phyloP scores from a whole-genome alignment of 2,888 invertebrate species.

The Villa cingulata region DNA sequence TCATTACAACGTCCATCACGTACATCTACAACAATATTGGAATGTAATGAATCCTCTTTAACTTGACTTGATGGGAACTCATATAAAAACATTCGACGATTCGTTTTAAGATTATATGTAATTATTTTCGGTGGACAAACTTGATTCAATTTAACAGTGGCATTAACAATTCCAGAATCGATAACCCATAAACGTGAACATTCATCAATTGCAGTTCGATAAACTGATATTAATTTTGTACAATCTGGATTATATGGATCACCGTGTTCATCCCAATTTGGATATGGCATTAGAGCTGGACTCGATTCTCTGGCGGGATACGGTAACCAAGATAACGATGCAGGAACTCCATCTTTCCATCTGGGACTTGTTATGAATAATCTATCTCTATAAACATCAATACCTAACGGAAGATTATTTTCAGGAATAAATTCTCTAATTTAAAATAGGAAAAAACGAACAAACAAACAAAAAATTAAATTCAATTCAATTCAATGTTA shows the following conservation, averaged over 20 bases:
- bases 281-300: slow-evolving; percentile 59
- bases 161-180: slow-evolving; percentile 64
- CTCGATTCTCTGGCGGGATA: slow-evolving; percentile 42
- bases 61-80: slow-evolving; percentile 44
- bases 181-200: slow-evolving; percentile 68
- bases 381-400: slow-evolving; percentile 53
- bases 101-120: slow-evolving; percentile 55
- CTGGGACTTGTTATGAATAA: slow-evolving; percentile 64
- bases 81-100: slow-evolving; percentile 47
- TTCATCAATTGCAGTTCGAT: slow-evolving; percentile 56
- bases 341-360: slow-evolving; percentile 63
- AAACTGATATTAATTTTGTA: slow-evolving; percentile 59
- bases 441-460: neutral
- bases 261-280: slow-evolving; percentile 45
- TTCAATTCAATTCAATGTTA: too few species aligned
- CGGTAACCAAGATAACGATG: slow-evolving; percentile 54
- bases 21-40: slow-evolving; percentile 43
- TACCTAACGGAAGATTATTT: slow-evolving; percentile 60
- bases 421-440: slow-evolving; percentile 49
- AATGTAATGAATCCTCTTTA: slow-evolving; percentile 49
- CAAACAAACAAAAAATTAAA: too few species aligned
- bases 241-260: slow-evolving; percentile 40
- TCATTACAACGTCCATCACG: slow-evolving; percentile 41
- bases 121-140: slow-evolving; percentile 60
- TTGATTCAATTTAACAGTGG: slow-evolving; percentile 50